Evolutionary conservation across 2,888 invertebrate genomes (phyloP), one percentile per base, ranked within the genome.

Genomic region (Subacronicta megacephala): DNA sequence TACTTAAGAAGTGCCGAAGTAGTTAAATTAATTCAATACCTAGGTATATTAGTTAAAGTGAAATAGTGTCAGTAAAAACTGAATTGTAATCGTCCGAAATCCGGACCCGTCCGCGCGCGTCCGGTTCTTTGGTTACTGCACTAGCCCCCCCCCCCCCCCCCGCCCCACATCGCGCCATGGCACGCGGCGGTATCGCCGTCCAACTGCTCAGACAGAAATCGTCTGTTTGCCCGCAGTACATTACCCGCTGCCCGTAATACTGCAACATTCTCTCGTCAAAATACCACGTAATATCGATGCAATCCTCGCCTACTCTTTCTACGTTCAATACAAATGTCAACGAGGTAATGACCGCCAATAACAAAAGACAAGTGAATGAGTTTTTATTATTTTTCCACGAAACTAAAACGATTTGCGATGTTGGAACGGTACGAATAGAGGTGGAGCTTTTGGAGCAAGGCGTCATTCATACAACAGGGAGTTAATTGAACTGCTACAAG

Each of bases 81-180:
- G 12, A 29, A n/a, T 31, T 45, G 51, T 65, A 58, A 72, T 60
- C 62, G 67, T 57, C 57, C 59, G 57, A 75, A 75, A 72, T 74
- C 57, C 65, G 66, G 69, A 59, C 40, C 47, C 55, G 64, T 69
- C 72, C 59, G 38, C 51, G 41, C 40, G 56, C 56, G 46, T 64
- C 75, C 69, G 72, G 69, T 69, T 59, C 69, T 60, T 61, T 75
- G 72, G 77, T 73, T 73, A 75, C 67, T 58, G 62, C 63, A 62
- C 62, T 53, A 47, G 51, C 47, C 41, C 26, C 38, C 49, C 31
- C 44, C 12, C 33, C 43, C 15, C 58, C 55, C 46, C 58, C 43
- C 57, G 36, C 56, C n/a, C n/a, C n/a, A n/a, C n/a, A n/a, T n/a
- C n/a, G n/a, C n/a, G n/a, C n/a, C n/a, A n/a, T n/a, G n/a, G n/a